Evolutionary conservation across 2,797 vertebrate species (phyloP), one percentile per base, ranked within the genome.

Genomic region (Alcedo atthis): DNA sequence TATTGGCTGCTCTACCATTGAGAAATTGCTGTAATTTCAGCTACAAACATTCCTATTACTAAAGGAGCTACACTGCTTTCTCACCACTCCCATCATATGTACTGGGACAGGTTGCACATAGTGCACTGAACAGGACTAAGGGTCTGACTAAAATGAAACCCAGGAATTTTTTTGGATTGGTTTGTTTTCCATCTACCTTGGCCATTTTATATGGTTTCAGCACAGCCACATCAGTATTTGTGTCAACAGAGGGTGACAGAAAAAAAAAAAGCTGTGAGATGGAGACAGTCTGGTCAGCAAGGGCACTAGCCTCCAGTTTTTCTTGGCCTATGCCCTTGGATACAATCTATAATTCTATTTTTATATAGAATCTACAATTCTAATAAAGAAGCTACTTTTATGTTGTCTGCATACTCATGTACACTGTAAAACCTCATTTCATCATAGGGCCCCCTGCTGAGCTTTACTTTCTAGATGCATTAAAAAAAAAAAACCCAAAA

Each of bases 201-300:
- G 37, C 54, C 66, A 85, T 68, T 53, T 49, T 21, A 55, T 4
- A 42, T 19, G 30, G 69, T 61, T 66, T 13, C 9, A 74, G 55
- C 26, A 62, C 54, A 73, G 25, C 6, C 26, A 25, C 17, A 45
- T 28, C 8, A 25, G 26, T 40, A 53, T 37, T 43, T 61, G 16
- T 0, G 0, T 25, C 26, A 69, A 37, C 1, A 42, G 49, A 40
- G 16, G 15, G 16, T 12, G n/a, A 15, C 0, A 2, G 53, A 55
- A 17, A 67, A 53, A 57, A 57, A 46, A 58, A 2, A 12, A 54
- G 10, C 28, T 64, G 33, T 24, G 40, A 87, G 28, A 24, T 2
- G 5, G 28, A 40, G 25, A 42, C 25, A 22, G 30, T 32, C 46
- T 66, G 26, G 37, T 45, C n/a, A 81, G 26, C 10, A 69, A 24